phyloP scores from a whole-genome alignment of 2,797 vertebrate genomes.

The Nyctalus aviator region DNA sequence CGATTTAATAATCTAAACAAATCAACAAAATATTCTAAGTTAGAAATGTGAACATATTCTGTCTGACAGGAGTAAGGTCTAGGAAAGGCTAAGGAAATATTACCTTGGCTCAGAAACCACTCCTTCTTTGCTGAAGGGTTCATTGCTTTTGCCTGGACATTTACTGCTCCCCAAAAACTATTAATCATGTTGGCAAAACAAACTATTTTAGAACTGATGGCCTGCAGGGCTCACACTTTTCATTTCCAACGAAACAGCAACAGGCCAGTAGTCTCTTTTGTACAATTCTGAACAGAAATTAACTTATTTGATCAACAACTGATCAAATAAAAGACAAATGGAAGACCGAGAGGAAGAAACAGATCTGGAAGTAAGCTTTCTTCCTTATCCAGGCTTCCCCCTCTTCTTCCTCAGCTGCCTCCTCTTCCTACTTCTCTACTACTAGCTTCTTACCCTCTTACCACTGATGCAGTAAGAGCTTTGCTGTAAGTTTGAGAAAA shows the following conservation, averaged over 20 bases:
- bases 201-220: slow-evolving; percentile 63
- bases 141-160: slow-evolving; percentile 27
- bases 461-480: background rate
- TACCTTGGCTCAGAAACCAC: slow-evolving; percentile 16
- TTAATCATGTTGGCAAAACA: slow-evolving; percentile 42
- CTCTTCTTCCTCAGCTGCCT: slow-evolving; percentile 42
- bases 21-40: background rate
- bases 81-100: background rate
- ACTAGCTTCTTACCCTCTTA: slow-evolving; percentile 65
- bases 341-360: background rate
- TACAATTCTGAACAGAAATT: slow-evolving; percentile 63
- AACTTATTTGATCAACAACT: slow-evolving; percentile 36
- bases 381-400: background rate
- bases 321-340: slow-evolving; percentile 30
- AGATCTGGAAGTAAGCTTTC: background rate
- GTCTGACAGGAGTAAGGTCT: background rate
- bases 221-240: slow-evolving; percentile 65
- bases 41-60: background rate
- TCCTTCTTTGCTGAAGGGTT: slow-evolving; percentile 30
- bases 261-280: slow-evolving; percentile 64
- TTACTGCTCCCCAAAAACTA: background rate
- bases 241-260: slow-evolving; percentile 68
- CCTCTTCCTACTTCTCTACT: slow-evolving; percentile 64
- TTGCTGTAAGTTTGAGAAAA: background rate
- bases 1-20: slow-evolving; percentile 43